phyloP scores from a whole-genome alignment of 2,888 invertebrate genomes.

The Drosophila birchii region DNA sequence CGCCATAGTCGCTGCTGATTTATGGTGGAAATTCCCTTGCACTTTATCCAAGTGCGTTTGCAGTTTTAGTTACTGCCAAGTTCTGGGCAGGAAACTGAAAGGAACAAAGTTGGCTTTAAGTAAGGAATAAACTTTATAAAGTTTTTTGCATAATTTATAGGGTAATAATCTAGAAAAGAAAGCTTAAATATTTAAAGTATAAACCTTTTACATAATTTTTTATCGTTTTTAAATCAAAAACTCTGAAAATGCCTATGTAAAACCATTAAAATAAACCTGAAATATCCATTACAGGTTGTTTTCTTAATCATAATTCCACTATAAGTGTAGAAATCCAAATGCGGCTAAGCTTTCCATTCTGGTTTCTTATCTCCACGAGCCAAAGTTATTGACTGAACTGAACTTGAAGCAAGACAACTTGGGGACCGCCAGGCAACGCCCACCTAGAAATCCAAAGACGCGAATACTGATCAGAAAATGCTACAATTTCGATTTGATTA shows the following conservation, averaged over 20 bases:
- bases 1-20: slow-evolving; percentile 16
- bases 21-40: slow-evolving; percentile 9
- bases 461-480: slow-evolving; percentile 36
- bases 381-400: slow-evolving; percentile 26
- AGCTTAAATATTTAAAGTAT: not conserved
- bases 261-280: slow-evolving; percentile 1
- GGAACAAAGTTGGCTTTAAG: not conserved
- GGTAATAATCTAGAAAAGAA: not conserved
- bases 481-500: slow-evolving; percentile 67
- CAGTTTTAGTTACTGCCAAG: slow-evolving; percentile 17
- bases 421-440: slow-evolving; percentile 57
- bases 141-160: not conserved
- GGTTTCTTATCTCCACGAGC: slow-evolving; percentile 40
- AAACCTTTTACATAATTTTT: not conserved
- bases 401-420: slow-evolving; percentile 63
- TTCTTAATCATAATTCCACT: slow-evolving; percentile 24
- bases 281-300: slow-evolving; percentile 13
- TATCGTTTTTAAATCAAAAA: not conserved
- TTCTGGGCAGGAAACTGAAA: not conserved
- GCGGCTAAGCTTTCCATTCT: slow-evolving; percentile 37
- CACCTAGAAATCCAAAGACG: slow-evolving; percentile 24
- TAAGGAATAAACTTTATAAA: not conserved
- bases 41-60: slow-evolving; percentile 15
- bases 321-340: slow-evolving; percentile 6
- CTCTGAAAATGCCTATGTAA: no score